Conservation (phyloP, 2,888 invertebrate genomes). For the Sinopyrophorus schimmeli region DNA sequence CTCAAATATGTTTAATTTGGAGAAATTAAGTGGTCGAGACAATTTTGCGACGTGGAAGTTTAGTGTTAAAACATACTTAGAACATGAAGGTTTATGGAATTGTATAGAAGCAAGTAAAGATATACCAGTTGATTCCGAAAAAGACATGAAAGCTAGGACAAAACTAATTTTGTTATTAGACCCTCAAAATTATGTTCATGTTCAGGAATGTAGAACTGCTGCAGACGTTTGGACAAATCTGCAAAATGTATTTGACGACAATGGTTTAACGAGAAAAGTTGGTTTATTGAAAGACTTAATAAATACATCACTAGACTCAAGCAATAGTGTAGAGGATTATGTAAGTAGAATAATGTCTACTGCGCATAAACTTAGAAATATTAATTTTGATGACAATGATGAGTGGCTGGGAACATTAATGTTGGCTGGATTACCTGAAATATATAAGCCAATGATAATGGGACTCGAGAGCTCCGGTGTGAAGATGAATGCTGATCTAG, state of each 20-base stretch:
- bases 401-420: slow-evolving; percentile 43
- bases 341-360: slow-evolving; percentile 40
- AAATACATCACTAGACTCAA: slow-evolving; percentile 37
- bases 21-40: too few species aligned
- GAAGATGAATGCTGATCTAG: slow-evolving; percentile 37
- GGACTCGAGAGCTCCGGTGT: slow-evolving; percentile 38
- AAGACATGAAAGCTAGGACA: slow-evolving; percentile 25
- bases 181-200: slow-evolving; percentile 39
- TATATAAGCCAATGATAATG: slow-evolving; percentile 43
- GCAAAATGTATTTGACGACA: slow-evolving; percentile 39
- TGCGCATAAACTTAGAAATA: slow-evolving; percentile 39
- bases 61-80: too few species aligned
- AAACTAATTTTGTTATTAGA: slow-evolving; percentile 40
- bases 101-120: too few species aligned
- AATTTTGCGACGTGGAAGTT: too few species aligned
- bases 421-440: slow-evolving; percentile 41
- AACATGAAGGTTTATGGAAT: too few species aligned
- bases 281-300: slow-evolving; percentile 38
- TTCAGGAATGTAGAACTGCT: slow-evolving; percentile 35
- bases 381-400: slow-evolving; percentile 38
- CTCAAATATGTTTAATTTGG: too few species aligned
- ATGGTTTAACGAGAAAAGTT: slow-evolving; percentile 42
- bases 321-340: slow-evolving; percentile 40
- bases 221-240: slow-evolving; percentile 41
- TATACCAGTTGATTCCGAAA: too few species aligned